Evolutionary conservation across 2,797 vertebrate species (phyloP), one percentile per base, ranked within the genome.

Genomic region (Spinus olivaceus): DNA sequence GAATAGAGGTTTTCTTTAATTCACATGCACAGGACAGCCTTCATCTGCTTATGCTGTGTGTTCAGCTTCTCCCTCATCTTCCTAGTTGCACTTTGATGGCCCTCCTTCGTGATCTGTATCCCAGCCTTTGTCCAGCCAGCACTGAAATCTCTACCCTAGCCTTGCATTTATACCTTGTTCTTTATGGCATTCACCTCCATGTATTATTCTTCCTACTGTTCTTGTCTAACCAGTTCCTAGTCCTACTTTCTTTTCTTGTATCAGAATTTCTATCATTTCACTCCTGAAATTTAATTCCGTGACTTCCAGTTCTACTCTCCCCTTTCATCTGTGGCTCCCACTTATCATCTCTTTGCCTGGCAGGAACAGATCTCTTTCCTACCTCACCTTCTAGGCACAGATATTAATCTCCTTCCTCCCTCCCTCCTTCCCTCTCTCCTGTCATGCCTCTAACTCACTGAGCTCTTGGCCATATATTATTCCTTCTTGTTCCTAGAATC

Each of bases 241-340:
- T 64, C 30, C 17, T 73, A 37, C 23, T 56, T 91, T 83, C 18
- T 89, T 64, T 66, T 53, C 56, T 74, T 83, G 7, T 64, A 60
- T 56, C 60, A 71, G 22, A 80, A 66, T 37, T 87, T 73, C 15
- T 51, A 10, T 41, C 1, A 56, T 66, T 88, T 77, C 69, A 66
- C 15, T 71, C 59, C 37, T 60, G 53, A 91, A 89, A 87, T 69
- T 53, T 37, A 86, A 41, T 63, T 70, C 56, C 73, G 51, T 35
- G 28, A 77, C 44, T 88, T 91, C 54, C 23, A 73, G 49, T 56
- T 15, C n/a, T 59, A 74, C 18, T 80, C 18, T 51, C 4, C 33
- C 21, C 44, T 91, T 86, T 73, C 9, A 67, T 18, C 24, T 81
- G 8, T 57, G 47, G n/a, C 57, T 91, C 35, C 16, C 30, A 81